phyloP scores from a whole-genome alignment of 2,888 invertebrate species.

The Ormyrus pomaceus region DNA sequence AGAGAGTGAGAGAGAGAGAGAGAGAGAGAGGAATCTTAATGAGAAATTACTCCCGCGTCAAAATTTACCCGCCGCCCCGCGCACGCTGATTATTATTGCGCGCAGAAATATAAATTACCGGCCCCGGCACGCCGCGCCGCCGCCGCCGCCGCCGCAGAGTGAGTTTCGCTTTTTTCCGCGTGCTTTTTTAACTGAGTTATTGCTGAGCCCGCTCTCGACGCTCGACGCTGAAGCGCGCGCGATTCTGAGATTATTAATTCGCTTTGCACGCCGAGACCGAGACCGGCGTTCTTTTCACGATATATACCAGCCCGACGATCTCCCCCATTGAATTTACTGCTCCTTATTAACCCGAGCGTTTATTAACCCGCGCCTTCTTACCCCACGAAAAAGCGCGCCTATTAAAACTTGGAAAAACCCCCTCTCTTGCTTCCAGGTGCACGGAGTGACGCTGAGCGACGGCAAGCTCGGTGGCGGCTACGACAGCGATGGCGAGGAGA shows the following conservation, averaged over 20 bases:
- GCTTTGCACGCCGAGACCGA: slow-evolving; percentile 19
- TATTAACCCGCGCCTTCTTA: slow-evolving; percentile 2
- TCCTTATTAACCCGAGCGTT: slow-evolving; percentile 10
- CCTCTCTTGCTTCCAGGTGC: slow-evolving; percentile 77
- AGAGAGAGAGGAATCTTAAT: slow-evolving; percentile 68
- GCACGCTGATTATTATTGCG: not conserved
- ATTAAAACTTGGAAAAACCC: not conserved
- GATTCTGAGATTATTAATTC: slow-evolving; percentile 47
- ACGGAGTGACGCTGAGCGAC: slow-evolving; percentile 79
- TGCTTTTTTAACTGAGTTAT: slow-evolving; percentile 27
- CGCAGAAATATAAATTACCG: slow-evolving; percentile 31
- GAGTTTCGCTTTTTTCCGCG: not conserved
- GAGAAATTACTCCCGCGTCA: slow-evolving; percentile 66
- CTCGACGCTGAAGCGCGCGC: slow-evolving; percentile 6
- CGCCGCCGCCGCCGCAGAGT: too few relatives aligned
- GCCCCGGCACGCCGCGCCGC: not conserved
- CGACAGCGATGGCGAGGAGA: slow-evolving; percentile 93
- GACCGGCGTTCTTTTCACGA: slow-evolving; percentile 9
- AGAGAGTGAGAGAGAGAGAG: slow-evolving; percentile 34
- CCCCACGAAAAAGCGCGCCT: slow-evolving; percentile 1
- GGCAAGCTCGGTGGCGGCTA: slow-evolving; percentile 81
- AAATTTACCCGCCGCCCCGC: slow-evolving; percentile 18
- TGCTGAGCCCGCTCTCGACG: not conserved
- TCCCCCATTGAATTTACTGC: not conserved
- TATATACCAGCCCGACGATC: not conserved